A percentile compares a stretch with the other conserved stretches of the same genome.
Evolutionary conservation across 2,113 vertebrate species (phyloP).

Genomic region (Coptodon bakossiorum): DNA sequence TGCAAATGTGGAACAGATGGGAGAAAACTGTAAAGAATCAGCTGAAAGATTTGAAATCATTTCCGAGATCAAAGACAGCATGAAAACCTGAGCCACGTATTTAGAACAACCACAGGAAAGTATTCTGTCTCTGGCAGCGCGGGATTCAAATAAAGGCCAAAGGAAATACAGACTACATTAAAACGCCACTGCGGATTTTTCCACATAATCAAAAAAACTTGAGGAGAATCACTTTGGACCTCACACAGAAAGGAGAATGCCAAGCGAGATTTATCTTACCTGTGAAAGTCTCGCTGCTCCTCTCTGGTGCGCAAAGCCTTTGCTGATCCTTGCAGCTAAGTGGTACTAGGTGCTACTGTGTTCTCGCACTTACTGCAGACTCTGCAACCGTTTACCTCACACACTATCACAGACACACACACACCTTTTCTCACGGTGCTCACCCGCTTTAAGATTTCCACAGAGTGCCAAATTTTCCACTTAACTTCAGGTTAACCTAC

Average conservation of each 20-base stretch:
- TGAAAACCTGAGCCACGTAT: conserved; percentile 46
- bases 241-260: conserved; percentile 50
- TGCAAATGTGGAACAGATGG: conserved; percentile 16
- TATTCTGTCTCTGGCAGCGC: conserved; percentile 58
- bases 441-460: not conserved
- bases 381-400: not conserved
- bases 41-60: conserved; percentile 24
- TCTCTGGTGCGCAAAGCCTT: conserved; percentile 12
- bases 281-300: conserved; percentile 15
- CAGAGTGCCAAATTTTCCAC: not conserved
- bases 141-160: conserved; percentile 43
- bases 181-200: conserved; percentile 60
- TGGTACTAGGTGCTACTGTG: not conserved
- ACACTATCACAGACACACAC: not conserved
- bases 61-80: conserved; percentile 48
- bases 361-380: not conserved
- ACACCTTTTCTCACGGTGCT: conserved; percentile 18
- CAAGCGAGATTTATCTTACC: conserved; percentile 50
- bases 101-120: conserved; percentile 58
- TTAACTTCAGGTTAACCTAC: not conserved
- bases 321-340: conserved; percentile 21
- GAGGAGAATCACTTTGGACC: conserved; percentile 49
- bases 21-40: conserved; percentile 20
- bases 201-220: conserved; percentile 53
- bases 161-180: conserved; percentile 58